These are phyloP conservation scores for Temnothorax curvispinosus DNA, from an alignment of 1,140 invertebrate genomes.

Conservation along the genomic window DNA sequence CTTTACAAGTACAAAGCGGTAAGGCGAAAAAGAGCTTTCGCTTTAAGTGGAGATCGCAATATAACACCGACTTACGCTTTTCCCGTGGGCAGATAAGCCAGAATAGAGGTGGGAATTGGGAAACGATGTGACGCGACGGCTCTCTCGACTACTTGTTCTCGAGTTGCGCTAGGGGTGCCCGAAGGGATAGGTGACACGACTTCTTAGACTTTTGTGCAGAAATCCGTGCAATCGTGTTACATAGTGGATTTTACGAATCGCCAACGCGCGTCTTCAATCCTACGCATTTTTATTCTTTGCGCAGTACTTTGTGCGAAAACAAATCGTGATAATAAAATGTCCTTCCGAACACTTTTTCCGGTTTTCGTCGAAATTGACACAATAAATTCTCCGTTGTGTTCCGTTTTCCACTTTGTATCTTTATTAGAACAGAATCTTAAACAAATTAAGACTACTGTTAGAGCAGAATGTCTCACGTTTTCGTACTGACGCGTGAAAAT, in stretches of 20 bases:
- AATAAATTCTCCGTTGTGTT: neutral
- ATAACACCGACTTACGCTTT: constrained; percentile 62
- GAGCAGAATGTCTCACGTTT: neutral
- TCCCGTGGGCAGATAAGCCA: constrained; percentile 69
- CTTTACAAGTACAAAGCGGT: constrained; percentile 12
- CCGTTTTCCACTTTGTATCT: neutral
- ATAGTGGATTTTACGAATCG: constrained; percentile 40
- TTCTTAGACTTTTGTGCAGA: constrained; percentile 44
- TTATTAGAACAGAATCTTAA: neutral
- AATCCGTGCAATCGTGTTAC: constrained; percentile 47
- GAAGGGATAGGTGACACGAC: constrained; percentile 44
- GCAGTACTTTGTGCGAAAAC: neutral
- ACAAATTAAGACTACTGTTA: too few species aligned
- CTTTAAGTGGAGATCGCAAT: constrained; percentile 66
- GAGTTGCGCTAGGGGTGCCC: constrained; percentile 35
- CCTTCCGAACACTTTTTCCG: neutral
- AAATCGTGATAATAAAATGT: neutral
- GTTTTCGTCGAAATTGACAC: neutral
- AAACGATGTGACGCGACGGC: constrained; percentile 28
- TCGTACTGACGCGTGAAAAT: neutral
- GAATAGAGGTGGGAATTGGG: constrained; percentile 58
- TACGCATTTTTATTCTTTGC: neutral
- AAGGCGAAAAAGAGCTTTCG: constrained; percentile 52
- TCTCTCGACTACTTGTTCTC: constrained; percentile 51
- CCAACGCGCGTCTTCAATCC: constrained; percentile 7